Evolutionary conservation across 2,113 vertebrate species (phyloP).

Genomic region (Neolamprologus falcicula): DNA sequence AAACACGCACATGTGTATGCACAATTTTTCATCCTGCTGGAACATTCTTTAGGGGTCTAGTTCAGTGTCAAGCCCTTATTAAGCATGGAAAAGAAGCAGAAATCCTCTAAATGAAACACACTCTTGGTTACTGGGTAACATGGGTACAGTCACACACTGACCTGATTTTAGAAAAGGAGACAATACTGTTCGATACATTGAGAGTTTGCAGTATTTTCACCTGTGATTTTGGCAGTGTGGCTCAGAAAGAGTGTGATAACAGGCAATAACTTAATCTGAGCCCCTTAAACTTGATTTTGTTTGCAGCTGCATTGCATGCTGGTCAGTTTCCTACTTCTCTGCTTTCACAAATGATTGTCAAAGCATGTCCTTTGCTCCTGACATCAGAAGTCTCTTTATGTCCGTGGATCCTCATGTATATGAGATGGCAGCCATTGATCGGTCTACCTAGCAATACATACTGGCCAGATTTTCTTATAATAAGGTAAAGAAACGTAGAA

Average conservation of each 20-base stretch:
- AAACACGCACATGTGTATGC: not conserved
- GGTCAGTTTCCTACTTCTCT: not conserved
- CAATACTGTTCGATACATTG: not conserved
- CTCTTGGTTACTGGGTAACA: not conserved
- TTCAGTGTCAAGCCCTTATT: not conserved
- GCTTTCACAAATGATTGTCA: not conserved
- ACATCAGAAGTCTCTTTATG: not conserved
- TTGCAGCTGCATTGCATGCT: not conserved
- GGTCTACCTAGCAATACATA: not conserved
- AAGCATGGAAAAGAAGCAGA: not conserved
- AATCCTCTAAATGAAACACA: not conserved
- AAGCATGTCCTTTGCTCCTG: not conserved
- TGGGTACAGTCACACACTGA: not conserved
- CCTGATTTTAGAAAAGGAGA: not conserved
- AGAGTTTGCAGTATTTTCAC: not conserved
- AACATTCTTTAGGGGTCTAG: not conserved
- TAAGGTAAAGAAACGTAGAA: not conserved
- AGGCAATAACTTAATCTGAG: not conserved
- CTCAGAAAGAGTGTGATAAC: not conserved
- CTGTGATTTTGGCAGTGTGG: not conserved
- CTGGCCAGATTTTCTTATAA: not conserved
- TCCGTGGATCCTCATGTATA: not conserved
- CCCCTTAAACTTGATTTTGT: not conserved
- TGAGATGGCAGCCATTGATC: not conserved
- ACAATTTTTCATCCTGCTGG: not conserved